phyloP scores from a whole-genome alignment of 2,888 invertebrate species.

The Scaptomyza reducta region DNA sequence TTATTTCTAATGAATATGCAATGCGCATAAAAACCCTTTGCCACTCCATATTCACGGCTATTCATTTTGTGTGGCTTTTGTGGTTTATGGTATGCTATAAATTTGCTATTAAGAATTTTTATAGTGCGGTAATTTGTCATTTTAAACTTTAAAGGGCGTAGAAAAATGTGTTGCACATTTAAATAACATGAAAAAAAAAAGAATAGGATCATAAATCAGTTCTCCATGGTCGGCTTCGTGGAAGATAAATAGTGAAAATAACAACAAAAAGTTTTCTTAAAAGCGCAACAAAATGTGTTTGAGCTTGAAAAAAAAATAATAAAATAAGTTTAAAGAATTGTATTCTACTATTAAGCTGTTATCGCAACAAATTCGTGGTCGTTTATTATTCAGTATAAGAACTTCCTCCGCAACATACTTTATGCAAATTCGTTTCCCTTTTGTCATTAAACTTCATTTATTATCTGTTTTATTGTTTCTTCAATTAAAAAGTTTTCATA shows the following conservation, averaged over 20 bases:
- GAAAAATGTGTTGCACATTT: conserved; percentile 21
- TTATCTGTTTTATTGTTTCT: conserved; percentile 73
- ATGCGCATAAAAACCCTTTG: conserved; percentile 41
- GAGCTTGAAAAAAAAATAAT: neutral
- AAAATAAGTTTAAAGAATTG: neutral
- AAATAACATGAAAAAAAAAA: conserved; percentile 3
- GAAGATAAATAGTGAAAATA: neutral
- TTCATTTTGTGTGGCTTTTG: neutral
- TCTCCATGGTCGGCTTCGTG: neutral
- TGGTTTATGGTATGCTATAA: conserved; percentile 28
- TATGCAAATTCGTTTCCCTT: conserved; percentile 12
- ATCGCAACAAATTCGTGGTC: neutral
- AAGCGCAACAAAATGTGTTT: no score
- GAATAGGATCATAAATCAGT: conserved; percentile 45
- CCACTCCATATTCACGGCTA: neutral
- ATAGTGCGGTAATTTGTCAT: conserved; percentile 49
- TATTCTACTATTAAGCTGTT: neutral
- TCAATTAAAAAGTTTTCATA: conserved; percentile 74
- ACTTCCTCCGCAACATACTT: neutral
- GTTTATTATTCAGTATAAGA: neutral
- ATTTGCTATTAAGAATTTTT: conserved; percentile 48
- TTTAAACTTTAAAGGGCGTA: conserved; percentile 29
- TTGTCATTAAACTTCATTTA: conserved; percentile 64
- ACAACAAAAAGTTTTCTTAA: neutral
- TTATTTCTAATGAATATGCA: conserved; percentile 78